Base-by-base conservation (phyloP, 2,797 vertebrate genomes). In the Liasis olivaceus region DNA sequence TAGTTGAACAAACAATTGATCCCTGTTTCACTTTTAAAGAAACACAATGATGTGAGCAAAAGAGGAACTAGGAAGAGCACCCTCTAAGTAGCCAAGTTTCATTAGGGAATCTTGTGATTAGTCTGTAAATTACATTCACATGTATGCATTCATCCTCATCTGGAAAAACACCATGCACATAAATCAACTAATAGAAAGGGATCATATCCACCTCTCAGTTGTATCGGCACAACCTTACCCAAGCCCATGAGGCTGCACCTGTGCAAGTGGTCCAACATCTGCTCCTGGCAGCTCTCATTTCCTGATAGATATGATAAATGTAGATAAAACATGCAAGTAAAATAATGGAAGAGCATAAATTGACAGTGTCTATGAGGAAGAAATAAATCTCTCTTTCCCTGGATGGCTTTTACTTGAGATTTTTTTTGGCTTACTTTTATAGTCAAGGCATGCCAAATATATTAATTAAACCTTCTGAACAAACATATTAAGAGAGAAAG, bases 381-480 rank as follows among this genome's bases (percentile, higher is more conserved):
- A 92, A 81, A 84, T 72, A 90, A 95, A 95, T 95, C 95, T 96
- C 54, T 96, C 85, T 90, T 87, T 96, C 94, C 91, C 94, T 95
- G 15, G 89, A 92, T 93, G 72, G 8, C 86, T 96, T 96, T 96
- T 94, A 88, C 89, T 92, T 91, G 94, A 93, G 87, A 72, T 89
- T 95, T 93, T 95, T 93, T 96, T 94, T 95, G 92, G 91, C 95
- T 96, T 95, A 94, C 93, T 91, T 89, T 89, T 56, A 92, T 95
- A 92, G 92, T 94, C 94, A 95, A 92, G 95, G 96, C 90, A 95
- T 95, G 91, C 93, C 96, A 90, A 93, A 94, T 22, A 0, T 95
- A 96, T 96, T 95, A 92, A 96, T 97, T 97, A 96, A 95, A 94
- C 54, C 89, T 89, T 88, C 59, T 88, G 92, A 95, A n/a, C 81